A percentile compares a stretch with the other conserved stretches of the same genome.
Evolutionary conservation across 2,888 invertebrate species (phyloP).

Genomic region (Coelinius sp.): DNA sequence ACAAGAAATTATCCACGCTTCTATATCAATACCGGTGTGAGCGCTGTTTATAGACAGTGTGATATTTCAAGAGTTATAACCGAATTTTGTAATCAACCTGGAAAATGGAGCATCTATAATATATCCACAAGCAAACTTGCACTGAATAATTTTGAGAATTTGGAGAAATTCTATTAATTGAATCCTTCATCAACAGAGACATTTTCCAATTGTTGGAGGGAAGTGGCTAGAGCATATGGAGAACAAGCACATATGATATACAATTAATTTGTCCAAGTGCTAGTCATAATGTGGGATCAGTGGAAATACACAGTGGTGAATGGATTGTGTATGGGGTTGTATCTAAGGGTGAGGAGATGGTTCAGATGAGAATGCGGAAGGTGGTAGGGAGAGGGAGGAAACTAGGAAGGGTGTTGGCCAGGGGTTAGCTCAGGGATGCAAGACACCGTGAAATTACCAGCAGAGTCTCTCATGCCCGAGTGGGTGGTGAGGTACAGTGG

Average conservation of each 20-base stretch:
- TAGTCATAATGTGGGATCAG: constrained; percentile 58
- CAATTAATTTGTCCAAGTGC: constrained; percentile 53
- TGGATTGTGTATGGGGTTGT: constrained; percentile 48
- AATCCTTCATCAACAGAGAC: not conserved
- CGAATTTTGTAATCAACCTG: not conserved
- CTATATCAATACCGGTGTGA: not conserved
- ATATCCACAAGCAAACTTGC: not conserved
- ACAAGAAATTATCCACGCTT: not conserved
- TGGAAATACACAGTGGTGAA: constrained; percentile 48
- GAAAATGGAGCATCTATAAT: not conserved
- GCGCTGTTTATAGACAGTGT: not conserved
- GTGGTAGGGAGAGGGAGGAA: constrained; percentile 41
- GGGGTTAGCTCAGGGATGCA: constrained; percentile 73
- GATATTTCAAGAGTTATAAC: not conserved
- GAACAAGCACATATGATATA: constrained; percentile 38
- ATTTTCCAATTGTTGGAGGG: not conserved
- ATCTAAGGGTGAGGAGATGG: constrained; percentile 47
- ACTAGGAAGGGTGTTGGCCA: constrained; percentile 47
- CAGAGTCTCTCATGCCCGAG: constrained; percentile 69
- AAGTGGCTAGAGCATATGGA: constrained; percentile 17
- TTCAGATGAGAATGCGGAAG: constrained; percentile 50
- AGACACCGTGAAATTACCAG: constrained; percentile 76
- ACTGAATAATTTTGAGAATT: not conserved
- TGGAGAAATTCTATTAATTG: not conserved
- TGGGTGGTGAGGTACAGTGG: constrained; percentile 59